Base-by-base conservation (phyloP, 2,113 vertebrate genomes). In the Drymodes brunneopygia region DNA sequence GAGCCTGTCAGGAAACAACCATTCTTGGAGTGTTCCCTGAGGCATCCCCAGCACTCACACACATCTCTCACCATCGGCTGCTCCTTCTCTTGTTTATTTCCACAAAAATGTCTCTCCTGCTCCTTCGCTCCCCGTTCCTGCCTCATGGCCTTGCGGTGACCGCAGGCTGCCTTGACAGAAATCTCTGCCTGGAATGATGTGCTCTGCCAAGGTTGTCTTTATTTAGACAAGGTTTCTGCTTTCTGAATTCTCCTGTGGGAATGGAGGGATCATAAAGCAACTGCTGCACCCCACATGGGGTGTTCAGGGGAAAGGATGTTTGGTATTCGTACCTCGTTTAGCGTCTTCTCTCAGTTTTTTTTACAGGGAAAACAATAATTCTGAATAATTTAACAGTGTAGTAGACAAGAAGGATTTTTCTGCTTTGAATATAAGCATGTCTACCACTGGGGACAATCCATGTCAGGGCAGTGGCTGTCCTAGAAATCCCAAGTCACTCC, bases 181-280 rank as follows among this genome's bases (percentile, higher is more conserved):
- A 96, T 81, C 92, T 24, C 90, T 40, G 12, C 19, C 85, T 93
- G 95, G 61, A 93, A 75, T 13, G 3, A 57, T 69, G 70, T 31
- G 80, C 91, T 75, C 81, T 86, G 80, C 92, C 96, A 97, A 96
- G 96, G 95, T 7, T 94, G 85, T 88, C 90, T 92, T 93, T 93
- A 90, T 94, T 96, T 96, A 95, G 88, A 87, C 90, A 92, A 94
- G 88, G 81, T 70, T 94, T 81, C 86, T 94, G 69, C 86, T 77
- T 51, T 84, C 70, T 65, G 56, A 81, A 17, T 27, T 62, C 88
- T 65, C 90, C 25, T 15, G 56, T 36, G 57, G 75, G 79, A 86
- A 31, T 1, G 4, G 35, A 75, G 74, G 47, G 38, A 10, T 72
- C 47, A 13, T 18, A 35, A 53, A 80, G 44, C 27, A 42, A 23